Conservation (phyloP, 2,888 invertebrate species). For the Auanema freiburgensis region DNA sequence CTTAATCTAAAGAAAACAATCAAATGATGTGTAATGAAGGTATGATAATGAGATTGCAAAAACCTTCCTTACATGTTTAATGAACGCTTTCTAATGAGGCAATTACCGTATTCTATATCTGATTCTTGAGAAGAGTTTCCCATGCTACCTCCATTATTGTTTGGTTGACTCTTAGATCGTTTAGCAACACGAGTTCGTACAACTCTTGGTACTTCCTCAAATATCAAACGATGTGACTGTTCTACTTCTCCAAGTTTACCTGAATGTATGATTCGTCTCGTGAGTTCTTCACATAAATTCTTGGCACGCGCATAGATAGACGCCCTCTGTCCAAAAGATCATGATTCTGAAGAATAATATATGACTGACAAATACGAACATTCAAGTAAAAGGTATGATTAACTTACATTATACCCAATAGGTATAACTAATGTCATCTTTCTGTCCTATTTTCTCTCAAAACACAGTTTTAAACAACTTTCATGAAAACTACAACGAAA, state of each 20-base stretch:
- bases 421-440: constrained; percentile 23
- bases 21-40: too few relatives aligned
- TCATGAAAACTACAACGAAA: too few relatives aligned
- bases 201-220: constrained; percentile 16
- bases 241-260: neutral
- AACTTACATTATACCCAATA: constrained; percentile 18
- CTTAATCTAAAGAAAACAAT: neutral
- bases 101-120: constrained; percentile 22
- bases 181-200: constrained; percentile 19
- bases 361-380: too few relatives aligned
- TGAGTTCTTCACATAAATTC: constrained; percentile 21
- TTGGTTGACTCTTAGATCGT: constrained; percentile 25
- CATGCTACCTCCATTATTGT: constrained; percentile 10
- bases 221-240: neutral
- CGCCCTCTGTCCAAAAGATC: constrained; percentile 26
- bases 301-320: constrained; percentile 24
- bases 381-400: too few relatives aligned
- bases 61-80: too few relatives aligned
- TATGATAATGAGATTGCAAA: too few relatives aligned
- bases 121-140: constrained; percentile 22
- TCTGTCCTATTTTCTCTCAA: neutral
- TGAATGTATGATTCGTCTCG: constrained; percentile 14
- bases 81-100: too few relatives aligned
- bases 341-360: constrained; percentile 20
- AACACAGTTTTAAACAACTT: too few relatives aligned